Evolutionary conservation across 2,888 invertebrate species (phyloP), one percentile per base, ranked within the genome.

Genomic region (Dynastes maya): DNA sequence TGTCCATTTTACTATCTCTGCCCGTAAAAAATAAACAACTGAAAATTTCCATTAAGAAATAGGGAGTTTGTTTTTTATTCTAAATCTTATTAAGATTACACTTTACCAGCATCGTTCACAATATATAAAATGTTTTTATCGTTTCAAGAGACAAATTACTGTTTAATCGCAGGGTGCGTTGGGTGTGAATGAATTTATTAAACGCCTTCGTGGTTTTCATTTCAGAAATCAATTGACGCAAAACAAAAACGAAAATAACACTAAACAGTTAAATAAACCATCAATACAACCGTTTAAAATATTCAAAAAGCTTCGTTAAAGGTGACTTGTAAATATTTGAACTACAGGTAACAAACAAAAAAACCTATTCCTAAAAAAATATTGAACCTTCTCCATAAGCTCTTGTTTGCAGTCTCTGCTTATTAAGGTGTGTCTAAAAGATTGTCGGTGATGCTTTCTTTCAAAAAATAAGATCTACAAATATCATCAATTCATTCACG

Each of bases 51-150:
- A 75, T 75, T 75, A 75, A 75, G 63, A 75, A 61, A 64, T 49
- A 63, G 53, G 16, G 37, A 75, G 11, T 61, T 75, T 63, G 13
- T 70, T 76, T 67, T 76, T 65, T 67, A 76, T 76, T 67, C 67
- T 67, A 76, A 76, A 77, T 77, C 68, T 68, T 68, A 70, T 77
- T 77, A 77, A 77, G 77, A 77, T 77, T 68, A 77, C 77, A 75
- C 11, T n/a, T 13, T 58, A 40, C 65, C 65, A 65, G 16, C 37
- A 65, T 40, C 37, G 32, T 32, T 32, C 32, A 32, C 32, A 32
- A 32, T 32, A 32, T 68, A 27, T 45, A 51, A 45, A 49, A 51
- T 68, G 51, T 51, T 49, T 45, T 68, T 68, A 68, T 68, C 68
- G 2, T 49, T 68, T 27, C 2, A 68, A 45, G 8, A 68, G 45